phyloP scores from a whole-genome alignment of 2,888 invertebrate species.

The Nemoura dubitans region DNA sequence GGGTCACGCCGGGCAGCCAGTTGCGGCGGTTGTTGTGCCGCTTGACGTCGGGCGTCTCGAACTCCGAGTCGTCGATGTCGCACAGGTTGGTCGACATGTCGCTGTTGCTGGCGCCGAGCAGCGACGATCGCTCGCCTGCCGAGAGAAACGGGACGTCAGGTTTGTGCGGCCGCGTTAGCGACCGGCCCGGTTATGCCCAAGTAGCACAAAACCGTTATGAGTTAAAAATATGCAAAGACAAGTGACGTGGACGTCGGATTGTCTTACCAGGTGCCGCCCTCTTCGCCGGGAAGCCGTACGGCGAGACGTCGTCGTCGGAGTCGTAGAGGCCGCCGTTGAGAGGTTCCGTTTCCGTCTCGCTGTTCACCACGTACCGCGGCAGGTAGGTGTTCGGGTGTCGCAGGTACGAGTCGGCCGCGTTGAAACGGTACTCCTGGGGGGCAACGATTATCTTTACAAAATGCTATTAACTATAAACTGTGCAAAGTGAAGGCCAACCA shows the following conservation, averaged over 20 bases:
- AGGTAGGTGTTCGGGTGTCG: slow-evolving; percentile 87
- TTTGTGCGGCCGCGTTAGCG: too few species aligned
- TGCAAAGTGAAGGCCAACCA: too few species aligned
- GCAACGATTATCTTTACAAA: slow-evolving; percentile 56
- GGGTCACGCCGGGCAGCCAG: slow-evolving; percentile 60
- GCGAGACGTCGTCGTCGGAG: slow-evolving; percentile 58
- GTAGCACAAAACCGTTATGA: too few species aligned
- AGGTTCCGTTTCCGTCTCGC: slow-evolving; percentile 56
- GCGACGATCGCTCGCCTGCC: slow-evolving; percentile 75
- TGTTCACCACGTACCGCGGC: slow-evolving; percentile 67
- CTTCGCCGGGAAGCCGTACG: slow-evolving; percentile 63
- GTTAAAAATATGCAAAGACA: too few species aligned
- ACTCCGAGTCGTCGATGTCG: slow-evolving; percentile 88
- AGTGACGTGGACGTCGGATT: too few species aligned
- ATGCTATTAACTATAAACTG: too few species aligned
- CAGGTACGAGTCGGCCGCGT: slow-evolving; percentile 73
- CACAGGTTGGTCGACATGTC: slow-evolving; percentile 88
- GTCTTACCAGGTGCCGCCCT: not conserved
- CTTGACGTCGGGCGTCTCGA: slow-evolving; percentile 65
- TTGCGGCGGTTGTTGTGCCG: slow-evolving; percentile 57
- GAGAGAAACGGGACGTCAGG: slow-evolving; percentile 43
- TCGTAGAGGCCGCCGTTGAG: slow-evolving; percentile 43
- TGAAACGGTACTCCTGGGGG: slow-evolving; percentile 60
- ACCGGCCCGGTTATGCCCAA: too few species aligned
- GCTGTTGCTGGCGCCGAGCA: slow-evolving; percentile 82